A percentile compares a stretch with the other conserved stretches of the same genome.
These are phyloP conservation scores for Lasioglossum marginatum DNA, from an alignment of 2,888 invertebrate species.

Conservation along the genomic window DNA sequence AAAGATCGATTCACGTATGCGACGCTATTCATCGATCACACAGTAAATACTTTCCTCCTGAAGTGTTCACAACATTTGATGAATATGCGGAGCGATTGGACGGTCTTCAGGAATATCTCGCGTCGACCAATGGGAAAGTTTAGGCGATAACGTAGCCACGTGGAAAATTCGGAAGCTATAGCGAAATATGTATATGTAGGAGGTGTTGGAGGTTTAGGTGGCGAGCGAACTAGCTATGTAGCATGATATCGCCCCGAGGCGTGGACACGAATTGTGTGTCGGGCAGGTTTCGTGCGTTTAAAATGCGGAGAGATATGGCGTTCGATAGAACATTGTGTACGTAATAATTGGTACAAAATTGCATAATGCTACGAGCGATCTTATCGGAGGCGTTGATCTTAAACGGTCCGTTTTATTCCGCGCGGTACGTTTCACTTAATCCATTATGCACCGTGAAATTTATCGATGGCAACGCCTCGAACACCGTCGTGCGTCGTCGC, in stretches of 20 bases:
- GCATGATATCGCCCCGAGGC: constrained; percentile 19
- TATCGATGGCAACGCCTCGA: background rate
- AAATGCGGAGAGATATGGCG: constrained; percentile 47
- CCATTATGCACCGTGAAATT: constrained; percentile 22
- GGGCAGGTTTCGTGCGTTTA: constrained; percentile 50
- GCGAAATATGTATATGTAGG: background rate
- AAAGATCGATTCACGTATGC: background rate
- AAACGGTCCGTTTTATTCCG: constrained; percentile 39
- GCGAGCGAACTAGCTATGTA: constrained; percentile 8
- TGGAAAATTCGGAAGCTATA: constrained; percentile 22
- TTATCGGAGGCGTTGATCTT: constrained; percentile 47
- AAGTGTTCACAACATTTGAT: background rate
- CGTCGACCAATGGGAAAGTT: background rate
- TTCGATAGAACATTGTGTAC: constrained; percentile 47
- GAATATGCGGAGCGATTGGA: background rate
- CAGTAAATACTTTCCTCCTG: background rate
- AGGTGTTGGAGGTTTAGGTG: constrained; percentile 10
- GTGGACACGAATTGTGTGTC: constrained; percentile 37
- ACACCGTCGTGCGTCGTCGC: too few relatives aligned
- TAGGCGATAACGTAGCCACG: background rate
- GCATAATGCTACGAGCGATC: constrained; percentile 31
- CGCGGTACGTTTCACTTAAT: constrained; percentile 21
- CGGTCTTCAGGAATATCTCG: background rate
- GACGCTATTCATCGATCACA: background rate
- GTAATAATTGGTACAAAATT: constrained; percentile 54